These are phyloP conservation scores for Yponomeuta malinellus DNA, from an alignment of 2,888 invertebrate genomes.

Conservation along the genomic window DNA sequence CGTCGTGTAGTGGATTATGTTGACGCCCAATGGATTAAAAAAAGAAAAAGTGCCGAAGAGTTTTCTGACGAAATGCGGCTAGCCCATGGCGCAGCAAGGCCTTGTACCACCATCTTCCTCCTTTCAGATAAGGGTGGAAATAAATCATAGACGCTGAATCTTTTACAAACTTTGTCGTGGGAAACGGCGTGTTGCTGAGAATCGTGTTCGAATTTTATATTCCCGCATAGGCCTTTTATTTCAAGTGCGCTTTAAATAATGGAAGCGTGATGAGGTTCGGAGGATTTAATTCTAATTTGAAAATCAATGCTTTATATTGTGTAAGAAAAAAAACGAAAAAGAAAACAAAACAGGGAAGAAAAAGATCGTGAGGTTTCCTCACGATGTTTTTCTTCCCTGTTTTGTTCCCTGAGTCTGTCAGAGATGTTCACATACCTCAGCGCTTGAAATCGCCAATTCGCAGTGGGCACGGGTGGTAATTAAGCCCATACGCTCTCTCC, in stretches of 20 bases:
- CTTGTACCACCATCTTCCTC: conserved; percentile 1
- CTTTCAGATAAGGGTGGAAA: conserved; percentile 51
- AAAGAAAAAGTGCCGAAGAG: background rate
- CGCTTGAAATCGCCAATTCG: too few species aligned
- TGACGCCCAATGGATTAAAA: background rate
- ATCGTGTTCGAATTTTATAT: conserved; percentile 34
- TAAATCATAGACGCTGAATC: conserved; percentile 62
- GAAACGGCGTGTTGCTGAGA: conserved; percentile 60
- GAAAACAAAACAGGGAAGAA: too few species aligned
- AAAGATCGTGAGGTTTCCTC: too few species aligned
- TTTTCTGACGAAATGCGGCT: background rate
- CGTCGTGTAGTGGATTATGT: too few species aligned
- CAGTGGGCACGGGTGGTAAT: too few species aligned
- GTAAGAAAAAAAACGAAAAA: too few species aligned
- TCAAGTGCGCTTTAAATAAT: conserved; percentile 4
- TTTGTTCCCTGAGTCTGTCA: too few species aligned
- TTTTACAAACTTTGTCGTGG: conserved; percentile 60
- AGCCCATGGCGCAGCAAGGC: background rate
- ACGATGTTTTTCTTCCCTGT: too few species aligned
- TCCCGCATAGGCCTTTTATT: conserved; percentile 32
- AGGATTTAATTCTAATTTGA: background rate
- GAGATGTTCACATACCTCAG: too few species aligned
- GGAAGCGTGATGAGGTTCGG: background rate
- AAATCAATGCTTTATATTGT: too few species aligned
- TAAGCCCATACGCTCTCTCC: too few species aligned